A percentile compares a stretch with the other conserved stretches of the same genome.
Evolutionary conservation across 1,140 invertebrate genomes (phyloP).

Genomic region (Procambarus virginalis): DNA sequence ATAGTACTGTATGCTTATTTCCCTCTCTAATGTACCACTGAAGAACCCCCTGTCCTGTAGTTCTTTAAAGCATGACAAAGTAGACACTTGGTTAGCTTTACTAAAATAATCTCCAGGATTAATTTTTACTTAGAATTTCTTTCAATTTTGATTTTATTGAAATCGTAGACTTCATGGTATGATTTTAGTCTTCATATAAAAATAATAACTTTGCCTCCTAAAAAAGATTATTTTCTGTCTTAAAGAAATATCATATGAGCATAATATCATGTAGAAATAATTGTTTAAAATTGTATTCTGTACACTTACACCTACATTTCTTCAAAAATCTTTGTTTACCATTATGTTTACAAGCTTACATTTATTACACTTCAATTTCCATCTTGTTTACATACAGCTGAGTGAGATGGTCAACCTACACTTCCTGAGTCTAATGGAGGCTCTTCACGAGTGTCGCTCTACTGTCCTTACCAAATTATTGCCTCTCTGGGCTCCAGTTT

Average conservation of each 20-base stretch:
- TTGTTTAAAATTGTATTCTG: neutral
- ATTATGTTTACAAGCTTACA: too few species aligned
- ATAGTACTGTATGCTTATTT: neutral
- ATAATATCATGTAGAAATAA: neutral
- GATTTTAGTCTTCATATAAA: too few species aligned
- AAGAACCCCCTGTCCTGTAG: neutral
- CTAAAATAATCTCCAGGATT: too few species aligned
- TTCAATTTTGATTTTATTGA: too few species aligned
- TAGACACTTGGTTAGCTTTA: neutral
- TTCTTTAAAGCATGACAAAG: neutral
- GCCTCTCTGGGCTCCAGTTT: constrained; percentile 91
- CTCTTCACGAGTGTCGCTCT: constrained; percentile 95
- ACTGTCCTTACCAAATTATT: constrained; percentile 90
- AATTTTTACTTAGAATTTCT: too few species aligned
- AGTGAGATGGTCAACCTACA: constrained; percentile 98
- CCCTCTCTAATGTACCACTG: neutral
- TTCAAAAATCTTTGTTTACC: neutral
- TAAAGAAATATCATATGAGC: too few species aligned
- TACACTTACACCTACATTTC: neutral
- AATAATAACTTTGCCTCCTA: neutral
- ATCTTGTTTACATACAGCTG: constrained; percentile 78
- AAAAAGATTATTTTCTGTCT: neutral
- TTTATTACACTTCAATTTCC: neutral
- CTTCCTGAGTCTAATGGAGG: constrained; percentile 96
- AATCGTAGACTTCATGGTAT: too few species aligned